Evolutionary conservation across 2,797 vertebrate species (phyloP).

Genomic region (Sandelia bainsii): DNA sequence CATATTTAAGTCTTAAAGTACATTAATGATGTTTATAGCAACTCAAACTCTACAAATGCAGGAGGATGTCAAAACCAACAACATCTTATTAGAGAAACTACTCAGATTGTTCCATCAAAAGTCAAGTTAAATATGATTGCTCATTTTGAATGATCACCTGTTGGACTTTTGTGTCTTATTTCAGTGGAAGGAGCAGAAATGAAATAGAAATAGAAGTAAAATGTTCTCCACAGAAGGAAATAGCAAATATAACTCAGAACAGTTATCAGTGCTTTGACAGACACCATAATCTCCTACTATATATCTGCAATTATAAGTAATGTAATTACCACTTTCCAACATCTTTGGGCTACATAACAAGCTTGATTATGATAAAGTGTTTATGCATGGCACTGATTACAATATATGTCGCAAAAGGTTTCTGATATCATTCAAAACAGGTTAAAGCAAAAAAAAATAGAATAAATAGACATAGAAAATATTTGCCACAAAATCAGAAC

Average conservation of each 20-base stretch:
- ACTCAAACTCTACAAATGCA: conserved; percentile 24
- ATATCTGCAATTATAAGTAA: conserved; percentile 36
- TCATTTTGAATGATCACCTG: neutral
- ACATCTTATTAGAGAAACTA: conserved; percentile 29
- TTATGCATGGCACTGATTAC: conserved; percentile 19
- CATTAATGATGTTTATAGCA: conserved; percentile 29
- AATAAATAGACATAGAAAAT: conserved; percentile 10
- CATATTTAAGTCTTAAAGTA: conserved; percentile 8
- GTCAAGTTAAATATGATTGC: conserved; percentile 8
- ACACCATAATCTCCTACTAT: conserved; percentile 11
- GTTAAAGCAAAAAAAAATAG: conserved; percentile 4
- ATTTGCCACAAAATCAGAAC: neutral
- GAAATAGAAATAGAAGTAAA: neutral
- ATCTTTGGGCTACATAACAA: conserved; percentile 32
- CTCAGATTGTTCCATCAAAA: neutral
- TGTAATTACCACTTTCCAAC: conserved; percentile 30
- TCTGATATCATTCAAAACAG: conserved; percentile 9
- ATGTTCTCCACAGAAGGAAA: neutral
- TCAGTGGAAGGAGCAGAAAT: conserved; percentile 4
- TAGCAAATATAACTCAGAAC: conserved; percentile 12
- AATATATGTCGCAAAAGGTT: conserved; percentile 19
- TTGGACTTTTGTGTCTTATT: neutral
- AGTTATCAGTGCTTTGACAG: neutral
- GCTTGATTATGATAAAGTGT: conserved; percentile 27
- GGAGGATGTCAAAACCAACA: conserved; percentile 21